Evolutionary conservation across 2,113 vertebrate species (phyloP), one percentile per base, ranked within the genome.

Genomic region (Pungitius pungitius): DNA sequence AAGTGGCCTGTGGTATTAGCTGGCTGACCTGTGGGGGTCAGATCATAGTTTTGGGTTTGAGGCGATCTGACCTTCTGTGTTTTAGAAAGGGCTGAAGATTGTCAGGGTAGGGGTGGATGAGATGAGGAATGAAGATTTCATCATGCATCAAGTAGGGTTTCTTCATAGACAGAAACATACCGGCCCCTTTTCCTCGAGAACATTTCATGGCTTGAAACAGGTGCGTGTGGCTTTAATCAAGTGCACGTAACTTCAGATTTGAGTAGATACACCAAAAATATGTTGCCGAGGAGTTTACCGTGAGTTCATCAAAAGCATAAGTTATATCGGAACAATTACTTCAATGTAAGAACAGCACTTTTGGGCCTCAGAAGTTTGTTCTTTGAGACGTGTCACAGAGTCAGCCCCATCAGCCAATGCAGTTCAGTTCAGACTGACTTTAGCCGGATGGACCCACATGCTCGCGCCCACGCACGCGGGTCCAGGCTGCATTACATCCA

Each of bases 21-120:
- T 77, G 49, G 42, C 37, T 87, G 81, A 90, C 82, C 84, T 69
- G 58, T 62, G 60, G 26, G n/a, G 84, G 72, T 89, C 76, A 83
- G 78, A 57, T 20, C 57, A 66, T 52, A 70, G 69, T 85, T 75
- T 75, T 85, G 71, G 78, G 80, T 88, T 73, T 61, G 63, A 78
- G 82, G 91, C 66, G 3, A 54, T 71, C 54, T 77, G 74, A 82
- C 73, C 84, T 86, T 22, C 51, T 77, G 69, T 66, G 78, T 82
- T 63, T 73, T 42, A 35, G 33, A 75, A 73, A 67, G 26, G 51
- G 42, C 42, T 77, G 43, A 40, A 69, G 52, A 80, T 35, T 54
- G 43, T 47, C 57, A 39, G 51, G 15, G 65, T 61, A 49, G 7
- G n/a, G 10, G 11, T 12, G 24, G 51, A 52, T 65, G 74, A 35